Percentiles rank a stretch among this genome's conserved stretches.
Evolutionary conservation across 2,888 invertebrate species (phyloP).

Genomic region (Yponomeuta sedellus): DNA sequence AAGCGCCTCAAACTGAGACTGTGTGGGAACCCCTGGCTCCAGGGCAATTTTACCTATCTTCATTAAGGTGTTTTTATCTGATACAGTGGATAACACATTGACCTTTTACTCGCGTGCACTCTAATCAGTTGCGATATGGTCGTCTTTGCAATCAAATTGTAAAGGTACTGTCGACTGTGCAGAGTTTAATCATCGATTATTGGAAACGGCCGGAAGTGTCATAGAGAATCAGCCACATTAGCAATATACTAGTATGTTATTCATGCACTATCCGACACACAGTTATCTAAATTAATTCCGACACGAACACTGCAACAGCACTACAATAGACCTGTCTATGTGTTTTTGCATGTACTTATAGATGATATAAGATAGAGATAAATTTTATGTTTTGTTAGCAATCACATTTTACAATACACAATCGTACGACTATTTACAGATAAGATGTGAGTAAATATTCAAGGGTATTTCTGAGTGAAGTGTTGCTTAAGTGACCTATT

Average conservation of each 20-base stretch:
- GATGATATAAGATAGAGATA: background rate
- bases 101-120: too few relatives aligned
- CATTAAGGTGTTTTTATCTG: too few relatives aligned
- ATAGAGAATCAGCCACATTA: background rate
- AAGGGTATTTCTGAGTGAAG: background rate
- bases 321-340: constrained; percentile 22
- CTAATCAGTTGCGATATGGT: too few relatives aligned
- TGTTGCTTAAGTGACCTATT: background rate
- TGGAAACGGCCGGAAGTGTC: background rate
- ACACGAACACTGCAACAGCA: constrained; percentile 26
- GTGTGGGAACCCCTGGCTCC: too few relatives aligned
- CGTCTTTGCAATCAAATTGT: too few relatives aligned
- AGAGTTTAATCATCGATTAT: background rate
- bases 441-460: background rate
- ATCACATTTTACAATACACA: constrained; percentile 10
- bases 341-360: constrained; percentile 36
- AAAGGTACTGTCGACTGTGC: background rate
- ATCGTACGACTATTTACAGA: background rate
- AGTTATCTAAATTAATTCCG: constrained; percentile 4
- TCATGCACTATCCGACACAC: constrained; percentile 4
- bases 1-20: too few relatives aligned
- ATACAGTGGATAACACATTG: too few relatives aligned
- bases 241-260: background rate
- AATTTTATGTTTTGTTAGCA: constrained; percentile 4
- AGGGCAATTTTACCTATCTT: too few relatives aligned